phyloP scores from a whole-genome alignment of 2,113 vertebrate genomes.

The Corythornis madagascariensis region DNA sequence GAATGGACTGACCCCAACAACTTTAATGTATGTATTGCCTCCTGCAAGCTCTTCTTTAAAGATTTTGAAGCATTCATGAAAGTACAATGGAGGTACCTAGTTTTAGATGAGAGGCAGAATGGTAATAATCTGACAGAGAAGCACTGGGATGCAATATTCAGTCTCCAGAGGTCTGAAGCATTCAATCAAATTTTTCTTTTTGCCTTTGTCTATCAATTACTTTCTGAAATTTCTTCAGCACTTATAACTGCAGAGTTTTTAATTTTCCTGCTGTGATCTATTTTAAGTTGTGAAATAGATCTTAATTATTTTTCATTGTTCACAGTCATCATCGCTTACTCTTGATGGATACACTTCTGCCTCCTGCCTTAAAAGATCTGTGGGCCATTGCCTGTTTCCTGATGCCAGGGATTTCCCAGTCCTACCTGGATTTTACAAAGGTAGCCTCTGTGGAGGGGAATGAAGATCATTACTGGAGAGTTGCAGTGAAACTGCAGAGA shows the following conservation, averaged over 20 bases:
- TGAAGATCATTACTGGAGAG: slow-evolving; percentile 87
- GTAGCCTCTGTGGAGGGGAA: slow-evolving; percentile 81
- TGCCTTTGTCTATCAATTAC: not conserved
- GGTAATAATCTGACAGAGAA: slow-evolving; percentile 84
- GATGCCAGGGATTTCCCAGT: slow-evolving; percentile 83
- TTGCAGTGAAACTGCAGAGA: slow-evolving; percentile 85
- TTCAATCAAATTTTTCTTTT: not conserved
- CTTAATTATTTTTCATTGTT: not conserved
- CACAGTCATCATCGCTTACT: slow-evolving; percentile 85
- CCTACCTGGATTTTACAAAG: slow-evolving; percentile 82
- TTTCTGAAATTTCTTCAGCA: not conserved
- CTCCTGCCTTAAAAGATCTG: slow-evolving; percentile 85
- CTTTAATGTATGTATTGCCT: slow-evolving; percentile 87
- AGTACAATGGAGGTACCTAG: slow-evolving; percentile 82
- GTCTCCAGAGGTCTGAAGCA: slow-evolving; percentile 78
- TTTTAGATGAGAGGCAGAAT: slow-evolving; percentile 87
- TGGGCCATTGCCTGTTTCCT: slow-evolving; percentile 92
- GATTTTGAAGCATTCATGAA: slow-evolving; percentile 80
- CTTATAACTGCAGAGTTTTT: not conserved
- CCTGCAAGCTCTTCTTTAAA: slow-evolving; percentile 86
- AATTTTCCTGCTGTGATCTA: not conserved
- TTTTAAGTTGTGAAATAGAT: not conserved
- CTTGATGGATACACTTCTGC: slow-evolving; percentile 84
- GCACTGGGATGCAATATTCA: slow-evolving; percentile 87
- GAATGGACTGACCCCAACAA: slow-evolving; percentile 80